Evolutionary conservation across 1,140 invertebrate species (phyloP), one percentile per base, ranked within the genome.

Genomic region (Hyposmocoma kahamanoa): DNA sequence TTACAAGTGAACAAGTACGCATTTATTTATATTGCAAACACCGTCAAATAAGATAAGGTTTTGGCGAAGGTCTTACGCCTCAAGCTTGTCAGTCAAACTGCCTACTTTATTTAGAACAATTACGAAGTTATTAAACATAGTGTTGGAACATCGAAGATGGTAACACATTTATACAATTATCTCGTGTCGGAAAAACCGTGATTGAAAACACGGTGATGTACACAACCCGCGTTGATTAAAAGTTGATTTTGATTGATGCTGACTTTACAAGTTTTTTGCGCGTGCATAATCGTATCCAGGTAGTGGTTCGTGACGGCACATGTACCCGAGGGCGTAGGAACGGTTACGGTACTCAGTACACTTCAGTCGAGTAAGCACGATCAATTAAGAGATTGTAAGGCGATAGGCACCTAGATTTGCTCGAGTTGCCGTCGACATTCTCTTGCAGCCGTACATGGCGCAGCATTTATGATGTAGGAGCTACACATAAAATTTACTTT

Each of bases 321-420:
- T 48, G 50, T 43, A 22, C 52, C 38, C 48, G 32, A 52, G 18
- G 10, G 13, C 1, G 42, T 71, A 71, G 58, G 60, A 28, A 62
- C 56, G 22, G n/a, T 47, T 48, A 56, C 53, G 53, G 50, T 51
- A 58, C 43, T 44, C 38, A 36, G 32, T n/a, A n/a, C n/a, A n/a
- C n/a, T n/a, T n/a, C 32, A 2, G 18, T 36, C 15, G 22, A 30
- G 9, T 28, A 32, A 45, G 43, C 30, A 41, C 38, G 47, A 67
- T 62, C 60, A 64, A 69, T 69, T 72, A 72, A 59, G 41, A 43
- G 63, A 69, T 69, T 57, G 62, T 49, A 36, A 39, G 32, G 38
- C 19, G 46, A 56, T 13, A 54, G 42, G 28, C 41, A 47, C 45
- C 28, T 41, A 46, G 47, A 48, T 48, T 46, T 41, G 6, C 44